Conservation (phyloP, 2,888 invertebrate species). For the Dynastes tityus region DNA sequence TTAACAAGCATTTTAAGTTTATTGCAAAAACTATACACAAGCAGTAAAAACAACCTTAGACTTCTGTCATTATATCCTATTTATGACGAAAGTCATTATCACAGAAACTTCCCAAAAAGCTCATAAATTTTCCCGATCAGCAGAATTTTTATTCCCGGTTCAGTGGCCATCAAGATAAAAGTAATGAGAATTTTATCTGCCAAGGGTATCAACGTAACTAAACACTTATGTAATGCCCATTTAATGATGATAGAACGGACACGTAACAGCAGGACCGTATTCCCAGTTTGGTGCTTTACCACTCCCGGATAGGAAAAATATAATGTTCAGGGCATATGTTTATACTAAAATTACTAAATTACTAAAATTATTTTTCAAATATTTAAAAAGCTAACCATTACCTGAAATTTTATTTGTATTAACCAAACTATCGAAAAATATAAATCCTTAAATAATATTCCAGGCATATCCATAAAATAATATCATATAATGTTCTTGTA, state of each 20-base stretch:
- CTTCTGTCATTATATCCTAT: conserved; percentile 20
- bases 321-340: too few relatives aligned
- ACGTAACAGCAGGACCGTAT: conserved; percentile 6
- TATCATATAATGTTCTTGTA: too few relatives aligned
- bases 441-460: too few relatives aligned
- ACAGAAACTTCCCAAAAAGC: conserved; percentile 29
- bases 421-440: too few relatives aligned
- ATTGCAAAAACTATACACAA: not conserved
- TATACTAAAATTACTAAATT: too few relatives aligned
- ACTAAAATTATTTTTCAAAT: too few relatives aligned
- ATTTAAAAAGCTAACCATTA: too few relatives aligned
- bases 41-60: not conserved
- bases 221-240: conserved; percentile 38
- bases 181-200: conserved; percentile 46
- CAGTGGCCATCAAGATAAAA: conserved; percentile 40
- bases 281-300: too few relatives aligned
- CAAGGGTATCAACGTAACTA: conserved; percentile 44
- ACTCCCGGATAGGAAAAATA: too few relatives aligned
- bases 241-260: conserved; percentile 26
- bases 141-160: conserved; percentile 32
- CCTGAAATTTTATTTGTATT: too few relatives aligned
- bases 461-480: too few relatives aligned
- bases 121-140: conserved; percentile 43
- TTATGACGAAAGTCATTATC: conserved; percentile 37
- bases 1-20: not conserved